Evolutionary conservation across 2,888 invertebrate species (phyloP), one percentile per base, ranked within the genome.

Genomic region (Leptopilina drosophilae): DNA sequence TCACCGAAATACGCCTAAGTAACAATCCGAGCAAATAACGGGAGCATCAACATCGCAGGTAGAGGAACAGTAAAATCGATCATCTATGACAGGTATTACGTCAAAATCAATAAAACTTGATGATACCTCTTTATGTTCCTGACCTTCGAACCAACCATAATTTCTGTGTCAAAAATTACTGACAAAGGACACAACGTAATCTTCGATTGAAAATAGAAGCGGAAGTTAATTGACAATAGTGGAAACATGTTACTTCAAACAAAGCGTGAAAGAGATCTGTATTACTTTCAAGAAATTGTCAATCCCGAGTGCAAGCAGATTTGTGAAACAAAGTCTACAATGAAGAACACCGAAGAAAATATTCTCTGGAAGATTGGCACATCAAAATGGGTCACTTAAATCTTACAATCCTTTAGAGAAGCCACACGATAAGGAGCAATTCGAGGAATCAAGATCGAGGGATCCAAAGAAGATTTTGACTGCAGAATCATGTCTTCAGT

Each of bases 151-250:
- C 82, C 3, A 86, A 86, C 59, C 49, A n/a, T 86, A 5, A 53
- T 84, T 9, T 85, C 84, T 0, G 81, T 86, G 1, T 80, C 82
- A 0, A 85, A 84, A 64, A 84, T 85, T 5, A 80, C 81, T 7
- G 78, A 78, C 20, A 26, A 73, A 40, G 73, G 78, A 15, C 11
- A 73, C 20, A 14, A 53, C 11, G 73, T 78, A 20, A 42, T 78
- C 8, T 78, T 78, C n/a, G 42, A 53, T n/a, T 33, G 42, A 59
- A 40, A n/a, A 40, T 6, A 56, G n/a, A 15, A 11, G 78, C 78
- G 1, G n/a, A 42, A 20, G 73, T n/a, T 78, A 14, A 62, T 59
- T 12, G 20, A 78, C 26, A 33, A 26, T 76, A 15, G 14, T 46
- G 69, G 53, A 5, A 64, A 77, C 20, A 66, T 79, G 15, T 15